These are phyloP conservation scores for Tipula confusa DNA, from an alignment of 2,888 invertebrate species.

Conservation along the genomic window DNA sequence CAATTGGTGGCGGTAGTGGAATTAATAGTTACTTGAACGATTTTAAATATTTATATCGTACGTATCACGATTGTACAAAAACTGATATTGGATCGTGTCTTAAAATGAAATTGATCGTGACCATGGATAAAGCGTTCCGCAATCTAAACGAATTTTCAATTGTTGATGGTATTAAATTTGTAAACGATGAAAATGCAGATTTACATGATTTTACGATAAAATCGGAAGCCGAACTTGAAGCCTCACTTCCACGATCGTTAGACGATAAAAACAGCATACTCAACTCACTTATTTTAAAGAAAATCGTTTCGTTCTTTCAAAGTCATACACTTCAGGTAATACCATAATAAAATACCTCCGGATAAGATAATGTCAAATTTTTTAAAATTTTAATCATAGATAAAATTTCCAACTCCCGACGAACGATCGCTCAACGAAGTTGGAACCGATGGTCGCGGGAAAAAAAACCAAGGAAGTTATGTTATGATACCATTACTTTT, in stretches of 20 bases:
- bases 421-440: conserved; percentile 59
- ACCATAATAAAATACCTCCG: background rate
- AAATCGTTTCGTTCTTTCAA: conserved; percentile 68
- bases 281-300: conserved; percentile 70
- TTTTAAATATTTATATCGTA: conserved; percentile 67
- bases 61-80: conserved; percentile 75
- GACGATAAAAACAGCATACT: conserved; percentile 68
- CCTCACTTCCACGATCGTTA: conserved; percentile 66
- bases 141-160: conserved; percentile 59
- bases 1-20: background rate
- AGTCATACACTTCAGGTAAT: conserved; percentile 73
- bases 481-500: conserved; percentile 74
- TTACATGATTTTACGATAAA: conserved; percentile 41
- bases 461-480: conserved; percentile 51
- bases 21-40: conserved; percentile 56
- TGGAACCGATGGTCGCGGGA: conserved; percentile 36
- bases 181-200: conserved; percentile 53
- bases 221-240: conserved; percentile 62
- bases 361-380: background rate
- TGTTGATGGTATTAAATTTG: conserved; percentile 70
- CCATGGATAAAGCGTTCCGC: conserved; percentile 68
- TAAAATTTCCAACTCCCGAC: conserved; percentile 68
- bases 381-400: conserved; percentile 51
- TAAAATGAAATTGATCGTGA: conserved; percentile 72
- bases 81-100: conserved; percentile 67